These are phyloP conservation scores for Lathamus discolor DNA, from an alignment of 2,113 vertebrate genomes.

Conservation along the genomic window DNA sequence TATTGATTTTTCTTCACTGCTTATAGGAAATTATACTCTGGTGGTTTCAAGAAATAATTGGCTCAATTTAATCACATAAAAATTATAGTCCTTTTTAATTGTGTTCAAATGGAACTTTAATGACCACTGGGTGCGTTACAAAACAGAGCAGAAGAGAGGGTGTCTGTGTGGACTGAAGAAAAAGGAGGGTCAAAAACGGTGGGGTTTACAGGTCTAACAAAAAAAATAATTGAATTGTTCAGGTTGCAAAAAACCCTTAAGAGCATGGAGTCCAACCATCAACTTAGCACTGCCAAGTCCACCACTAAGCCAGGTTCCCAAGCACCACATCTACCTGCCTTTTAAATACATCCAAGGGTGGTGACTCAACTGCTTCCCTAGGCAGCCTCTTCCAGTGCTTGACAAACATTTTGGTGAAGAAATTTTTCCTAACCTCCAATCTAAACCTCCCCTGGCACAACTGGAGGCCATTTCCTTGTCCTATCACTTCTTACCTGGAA, in stretches of 20 bases:
- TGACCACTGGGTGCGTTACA: background rate
- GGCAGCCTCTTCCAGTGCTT: background rate
- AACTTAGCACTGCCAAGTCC: background rate
- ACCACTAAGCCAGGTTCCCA: background rate
- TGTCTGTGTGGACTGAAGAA: background rate
- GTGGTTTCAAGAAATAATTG: slow-evolving; percentile 51
- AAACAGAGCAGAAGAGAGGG: background rate
- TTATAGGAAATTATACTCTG: slow-evolving; percentile 60
- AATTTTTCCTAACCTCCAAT: background rate
- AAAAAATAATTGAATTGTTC: background rate
- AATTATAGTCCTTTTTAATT: slow-evolving; percentile 62
- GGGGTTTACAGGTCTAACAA: background rate
- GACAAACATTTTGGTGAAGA: background rate
- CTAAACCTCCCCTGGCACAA: background rate
- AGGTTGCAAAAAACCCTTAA: background rate
- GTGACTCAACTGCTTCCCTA: background rate
- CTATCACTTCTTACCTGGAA: background rate
- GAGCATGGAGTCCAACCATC: background rate
- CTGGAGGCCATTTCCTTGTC: background rate
- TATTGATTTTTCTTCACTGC: slow-evolving; percentile 61
- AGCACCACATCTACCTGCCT: background rate
- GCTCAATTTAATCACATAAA: slow-evolving; percentile 54
- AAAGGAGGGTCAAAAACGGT: background rate
- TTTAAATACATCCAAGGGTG: background rate
- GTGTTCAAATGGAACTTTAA: slow-evolving; percentile 57